Evolutionary conservation across 2,888 invertebrate species (phyloP), one percentile per base, ranked within the genome.

Genomic region (Tenthredo distinguenda): DNA sequence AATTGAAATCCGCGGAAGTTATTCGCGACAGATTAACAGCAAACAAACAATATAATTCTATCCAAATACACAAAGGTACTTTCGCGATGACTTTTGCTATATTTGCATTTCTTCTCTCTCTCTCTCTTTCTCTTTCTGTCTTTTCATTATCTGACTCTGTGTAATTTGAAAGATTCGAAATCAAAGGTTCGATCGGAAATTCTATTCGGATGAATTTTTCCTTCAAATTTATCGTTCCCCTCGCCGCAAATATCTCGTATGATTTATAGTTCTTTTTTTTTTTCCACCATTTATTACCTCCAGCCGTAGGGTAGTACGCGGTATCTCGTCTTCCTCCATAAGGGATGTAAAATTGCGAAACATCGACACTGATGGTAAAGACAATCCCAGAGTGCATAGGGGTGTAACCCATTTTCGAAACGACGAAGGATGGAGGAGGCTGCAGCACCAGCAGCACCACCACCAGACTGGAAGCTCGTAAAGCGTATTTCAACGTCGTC

Each of bases 341-440:
- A 26, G 26, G 26, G 62, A 34, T 68, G 68, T 68, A 68, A 68
- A 68, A 68, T 68, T 34, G 15, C 68, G 34, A 34, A 26, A 68
- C 68, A 68, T 68, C 68, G 68, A 68, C 68, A 68, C 62, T 62
- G 62, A 62, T 62, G 62, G 26, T 21, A 12, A 68, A 34, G 68
- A 68, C 68, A 68, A 68, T 26, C 68, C 21, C 12, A 7, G 68
- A 68, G 68, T 68, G 68, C 68, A 68, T 68, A 68, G 34, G 68
- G 68, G 68, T 68, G 18, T 68, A 68, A 68, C 68, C 68, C 15
- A 34, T 68, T 68, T 68, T 68, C 68, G 68, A 68, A 68, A 68
- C 68, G 68, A 68, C 34, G 68, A 31, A 26, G 68, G 18, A 68
- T 68, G 68, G 18, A 15, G 6, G 18, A 34, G 31, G 68, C 9